Evolutionary conservation across 2,113 vertebrate species (phyloP).

Genomic region (Amphiprion percula): DNA sequence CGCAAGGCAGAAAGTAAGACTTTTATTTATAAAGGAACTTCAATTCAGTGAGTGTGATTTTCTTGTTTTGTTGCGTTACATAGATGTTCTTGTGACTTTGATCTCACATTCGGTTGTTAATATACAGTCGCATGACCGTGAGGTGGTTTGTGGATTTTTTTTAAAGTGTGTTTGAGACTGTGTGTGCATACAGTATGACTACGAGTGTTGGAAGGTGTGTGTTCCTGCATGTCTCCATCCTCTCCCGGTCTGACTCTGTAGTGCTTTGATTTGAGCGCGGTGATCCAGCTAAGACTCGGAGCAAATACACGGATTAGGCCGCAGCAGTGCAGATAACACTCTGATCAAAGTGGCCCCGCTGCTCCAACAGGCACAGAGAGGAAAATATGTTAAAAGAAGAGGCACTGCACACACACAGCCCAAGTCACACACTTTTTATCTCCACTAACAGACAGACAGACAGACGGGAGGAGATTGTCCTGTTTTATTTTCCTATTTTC

Average conservation of each 20-base stretch:
- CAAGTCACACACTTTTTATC: constrained; percentile 76
- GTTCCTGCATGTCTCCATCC: constrained; percentile 74
- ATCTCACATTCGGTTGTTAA: constrained; percentile 21
- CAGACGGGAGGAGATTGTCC: constrained; percentile 72
- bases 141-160: constrained; percentile 7
- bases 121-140: constrained; percentile 22
- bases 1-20: constrained; percentile 2
- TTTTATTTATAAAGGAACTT: constrained; percentile 14
- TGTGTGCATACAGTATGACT: constrained; percentile 55
- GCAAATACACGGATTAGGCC: constrained; percentile 87
- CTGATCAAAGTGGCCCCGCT: constrained; percentile 86
- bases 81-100: constrained; percentile 33
- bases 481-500: constrained; percentile 80
- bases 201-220: constrained; percentile 65
- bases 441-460: constrained; percentile 72
- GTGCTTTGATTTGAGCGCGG: constrained; percentile 84
- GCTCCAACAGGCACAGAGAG: constrained; percentile 77
- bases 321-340: constrained; percentile 83
- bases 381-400: constrained; percentile 82
- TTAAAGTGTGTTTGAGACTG: constrained; percentile 27
- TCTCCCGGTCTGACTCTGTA: constrained; percentile 77
- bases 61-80: constrained; percentile 2
- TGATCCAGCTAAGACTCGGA: constrained; percentile 86
- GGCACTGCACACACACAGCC: constrained; percentile 60
- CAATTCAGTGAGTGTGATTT: constrained; percentile 6